Evolutionary conservation across 2,113 vertebrate genomes (phyloP).

Genomic region (Alosa alosa): DNA sequence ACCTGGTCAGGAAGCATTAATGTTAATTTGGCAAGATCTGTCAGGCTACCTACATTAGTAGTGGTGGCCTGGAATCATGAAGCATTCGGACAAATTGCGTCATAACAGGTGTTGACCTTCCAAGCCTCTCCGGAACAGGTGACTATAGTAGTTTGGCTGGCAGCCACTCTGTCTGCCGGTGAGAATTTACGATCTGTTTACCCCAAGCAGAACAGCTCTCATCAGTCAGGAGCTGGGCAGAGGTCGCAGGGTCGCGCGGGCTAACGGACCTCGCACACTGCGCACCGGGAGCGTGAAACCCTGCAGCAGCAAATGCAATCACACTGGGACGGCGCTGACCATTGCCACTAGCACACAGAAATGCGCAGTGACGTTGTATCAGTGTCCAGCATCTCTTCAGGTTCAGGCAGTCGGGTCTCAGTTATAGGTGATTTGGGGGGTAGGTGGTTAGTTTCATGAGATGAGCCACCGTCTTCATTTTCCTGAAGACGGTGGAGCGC

Average conservation of each 20-base stretch:
- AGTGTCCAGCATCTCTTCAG: not conserved
- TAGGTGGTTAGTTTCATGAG: not conserved
- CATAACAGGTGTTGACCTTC: not conserved
- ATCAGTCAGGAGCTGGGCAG: not conserved
- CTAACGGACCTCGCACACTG: not conserved
- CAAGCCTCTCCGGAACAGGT: not conserved
- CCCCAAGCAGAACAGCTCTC: not conserved
- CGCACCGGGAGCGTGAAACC: not conserved
- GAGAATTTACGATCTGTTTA: not conserved
- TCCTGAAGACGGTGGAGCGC: conserved; percentile 4
- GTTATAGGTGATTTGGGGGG: not conserved
- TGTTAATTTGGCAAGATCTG: not conserved
- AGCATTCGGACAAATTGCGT: not conserved
- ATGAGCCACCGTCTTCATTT: conserved; percentile 30
- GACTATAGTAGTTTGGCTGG: not conserved
- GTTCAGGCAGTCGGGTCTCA: not conserved
- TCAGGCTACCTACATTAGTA: not conserved
- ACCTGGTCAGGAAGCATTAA: not conserved
- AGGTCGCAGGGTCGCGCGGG: not conserved
- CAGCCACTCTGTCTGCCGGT: not conserved
- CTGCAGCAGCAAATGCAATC: not conserved
- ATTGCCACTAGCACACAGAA: not conserved
- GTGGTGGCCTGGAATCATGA: not conserved
- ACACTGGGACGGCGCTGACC: not conserved
- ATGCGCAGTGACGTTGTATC: not conserved